These are phyloP conservation scores for Butastur rufipennis DNA, from an alignment of 2,113 vertebrate species.

Conservation along the genomic window DNA sequence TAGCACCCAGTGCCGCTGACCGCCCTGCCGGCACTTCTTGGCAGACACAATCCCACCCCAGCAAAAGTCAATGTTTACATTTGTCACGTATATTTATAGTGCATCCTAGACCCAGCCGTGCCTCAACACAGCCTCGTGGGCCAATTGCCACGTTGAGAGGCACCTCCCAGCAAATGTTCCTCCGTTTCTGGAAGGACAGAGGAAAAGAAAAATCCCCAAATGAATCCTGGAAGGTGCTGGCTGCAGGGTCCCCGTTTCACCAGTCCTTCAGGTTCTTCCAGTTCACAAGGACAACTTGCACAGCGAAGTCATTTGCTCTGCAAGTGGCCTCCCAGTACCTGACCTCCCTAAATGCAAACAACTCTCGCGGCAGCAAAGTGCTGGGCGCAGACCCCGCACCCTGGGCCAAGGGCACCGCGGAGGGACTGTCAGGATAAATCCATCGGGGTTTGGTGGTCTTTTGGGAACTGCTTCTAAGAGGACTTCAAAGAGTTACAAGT, in stretches of 20 bases:
- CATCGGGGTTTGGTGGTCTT: neutral
- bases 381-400: neutral
- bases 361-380: neutral
- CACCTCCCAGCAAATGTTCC: neutral
- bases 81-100: neutral
- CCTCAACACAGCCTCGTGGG: neutral
- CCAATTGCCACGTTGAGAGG: neutral
- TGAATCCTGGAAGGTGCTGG: neutral
- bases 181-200: neutral
- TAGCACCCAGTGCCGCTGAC: neutral
- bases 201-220: neutral
- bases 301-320: neutral
- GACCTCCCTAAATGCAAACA: neutral
- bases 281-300: neutral
- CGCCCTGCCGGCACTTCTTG: rapidly evolving
- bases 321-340: neutral
- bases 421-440: neutral
- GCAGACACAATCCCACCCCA: neutral
- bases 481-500: neutral
- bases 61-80: neutral
- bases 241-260: neutral
- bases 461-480: neutral
- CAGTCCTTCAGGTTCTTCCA: conserved; percentile 41
- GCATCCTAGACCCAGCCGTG: neutral
- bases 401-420: rapidly evolving